Evolutionary conservation across 2,113 vertebrate species (phyloP), one percentile per base, ranked within the genome.

Genomic region (Cyanistes caeruleus): DNA sequence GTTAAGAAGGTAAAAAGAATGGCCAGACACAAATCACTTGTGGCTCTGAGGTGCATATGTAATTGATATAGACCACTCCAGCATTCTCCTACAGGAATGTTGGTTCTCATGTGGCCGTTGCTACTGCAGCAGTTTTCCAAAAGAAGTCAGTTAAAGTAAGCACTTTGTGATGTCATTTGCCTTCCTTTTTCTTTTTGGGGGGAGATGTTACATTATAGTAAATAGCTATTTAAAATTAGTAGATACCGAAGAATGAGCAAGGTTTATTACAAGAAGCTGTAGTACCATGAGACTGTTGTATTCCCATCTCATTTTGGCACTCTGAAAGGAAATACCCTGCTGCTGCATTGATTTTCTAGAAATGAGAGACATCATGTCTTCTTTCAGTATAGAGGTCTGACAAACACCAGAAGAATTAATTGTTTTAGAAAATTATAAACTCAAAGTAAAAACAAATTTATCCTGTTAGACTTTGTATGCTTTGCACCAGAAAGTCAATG

Each of bases 21-120:
- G 9, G 3, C 9, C 28, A 55, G 17, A 46, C 5, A 48, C 39
- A 63, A 73, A 43, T 64, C 55, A 31, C 33, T 8, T 62, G 59
- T 52, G 53, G 6, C 24, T 89, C 48, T 78, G 41, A 75, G 41
- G 7, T 49, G 9, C 21, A 8, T n/a, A 20, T 14, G 18, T 44
- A 51, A 62, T 55, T 14, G n/a, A 49, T 59, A 8, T 5, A 44
- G 8, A 25, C 6, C 11, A 46, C 11, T 15, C 19, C 33, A 56
- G 24, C 35, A 60, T 11, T 19, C 7, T 39, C 3, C 27, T 22
- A 7, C 0, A 0, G 23, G 25, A 63, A 20, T 15, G 3, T 14
- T 18, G 4, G 13, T 31, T 41, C 27, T 59, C 9, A 41, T 19
- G 8, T 33, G 19, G 31, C n/a, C 63, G 37, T 51, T n/a, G 46